Evolutionary conservation across 30 jellyfish, hydroid and myxozoan genomes (phyloP), one percentile per base, ranked within the genome.

Genomic region (Clytia hemisphaerica): DNA sequence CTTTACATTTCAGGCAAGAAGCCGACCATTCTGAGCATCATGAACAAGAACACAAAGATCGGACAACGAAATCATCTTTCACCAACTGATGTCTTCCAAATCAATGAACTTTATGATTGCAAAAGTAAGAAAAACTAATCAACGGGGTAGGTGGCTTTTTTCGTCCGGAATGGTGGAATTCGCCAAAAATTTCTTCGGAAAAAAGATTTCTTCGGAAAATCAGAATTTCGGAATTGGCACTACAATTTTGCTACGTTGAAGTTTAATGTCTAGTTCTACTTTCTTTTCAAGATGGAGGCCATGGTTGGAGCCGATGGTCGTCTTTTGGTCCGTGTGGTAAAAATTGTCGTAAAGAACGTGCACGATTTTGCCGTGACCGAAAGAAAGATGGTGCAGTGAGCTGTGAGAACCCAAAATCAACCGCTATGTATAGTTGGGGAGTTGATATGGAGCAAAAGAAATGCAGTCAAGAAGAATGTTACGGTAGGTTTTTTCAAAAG

Each of bases 301-400:
- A 48, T 6, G 88, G 85, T 10, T 88, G 97, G 97, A 88, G 97
- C 76, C 32, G 22, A 15, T 88, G 97, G 97, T 71, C 93, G 31
- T 32, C 45, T 2, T 88, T 25, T 70, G 77, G 94, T 29, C 93
- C 94, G 0, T 88, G 97, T 55, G 76, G 67, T 45, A 58, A 28
- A 4, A 9, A 45, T n/a, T 88, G 97, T 50, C 14, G 29, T 5
- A 88, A 88, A 51, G 47, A 54, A 10, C 77, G 97, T 5, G 78
- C 82, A 49, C 53, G 94, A 50, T 88, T 88, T 51, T 88, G 97
- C 87, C 73, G 62, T 55, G 71, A 78, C 49, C 45, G 60, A n/a
- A 53, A 67, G 31, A 54, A 60, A 9, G 31, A 45, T 4, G 45
- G 49, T 46, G 40, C 36, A 19, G n/a, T n/a, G n/a, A n/a, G n/a